Evolutionary conservation across 2,113 vertebrate species (phyloP), one percentile per base, ranked within the genome.

Genomic region (Benitochromis conjunctus): DNA sequence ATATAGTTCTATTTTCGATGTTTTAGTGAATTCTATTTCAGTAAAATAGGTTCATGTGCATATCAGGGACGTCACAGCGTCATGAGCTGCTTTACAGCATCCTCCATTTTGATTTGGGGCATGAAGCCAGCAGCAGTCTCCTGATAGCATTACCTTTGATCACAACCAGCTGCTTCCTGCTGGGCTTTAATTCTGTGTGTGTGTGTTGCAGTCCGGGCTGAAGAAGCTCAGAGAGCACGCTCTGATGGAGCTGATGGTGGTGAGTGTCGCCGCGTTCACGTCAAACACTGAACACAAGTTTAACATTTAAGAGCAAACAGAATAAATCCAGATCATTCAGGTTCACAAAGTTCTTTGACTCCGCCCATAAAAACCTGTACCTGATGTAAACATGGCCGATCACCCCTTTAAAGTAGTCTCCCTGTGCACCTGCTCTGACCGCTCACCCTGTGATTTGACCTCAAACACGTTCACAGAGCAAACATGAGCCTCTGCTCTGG

Each of bases 241-340:
- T 1, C 95, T 99, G 14, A 99, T 99, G 98, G 98, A 99, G 94
- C 96, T 99, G 94, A 97, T 99, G 58, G 98, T 99, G 97, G 98
- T 99, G 91, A 97, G 98, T 93, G 21, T 74, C 7, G 3, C 48
- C 2, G 3, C 8, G 8, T 54, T 10, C 43, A 7, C 9, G 41
- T 74, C 66, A 46, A 74, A 29, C 69, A 76, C 43, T 76, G 24
- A 51, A 48, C 69, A 74, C 69, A 69, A 43, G 0, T 69, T 69
- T 24, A 69, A 69, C n/a, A 48, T 74, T 74, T 7, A 5, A 24
- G 6, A 26, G 14, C 5, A 26, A 74, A 46, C 1, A 21, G 64
- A 69, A 64, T 13, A 38, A 66, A 66, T 21, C 60, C 34, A 38
- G 60, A 66, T 66, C 6, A 3, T 66, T 66, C 38, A 26, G 2